Evolutionary conservation across 2,797 vertebrate genomes (phyloP), one percentile per base, ranked within the genome.

Genomic region (Anabacerthia variegaticeps): DNA sequence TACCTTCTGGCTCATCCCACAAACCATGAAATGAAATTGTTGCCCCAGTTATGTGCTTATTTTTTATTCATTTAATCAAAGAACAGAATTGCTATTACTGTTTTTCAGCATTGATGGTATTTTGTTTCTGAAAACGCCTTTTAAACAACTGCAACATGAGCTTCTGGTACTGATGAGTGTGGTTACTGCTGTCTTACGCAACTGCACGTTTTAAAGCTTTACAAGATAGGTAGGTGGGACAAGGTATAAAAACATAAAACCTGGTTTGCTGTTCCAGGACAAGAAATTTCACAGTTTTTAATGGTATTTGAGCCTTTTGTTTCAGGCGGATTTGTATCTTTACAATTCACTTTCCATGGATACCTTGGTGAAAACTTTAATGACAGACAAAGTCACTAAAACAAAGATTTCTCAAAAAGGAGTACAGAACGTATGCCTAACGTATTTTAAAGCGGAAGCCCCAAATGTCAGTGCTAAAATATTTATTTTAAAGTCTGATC

Each of bases 1-100:
- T 95, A 93, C 91, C 96, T 93, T 84, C 89, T 86, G 78, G 36
- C 88, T 95, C 91, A 84, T 48, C 56, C 86, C 77, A 44, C 65
- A 95, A 90, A 85, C 34, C 37, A 36, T 71, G 14, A 26, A n/a
- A 43, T 1, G 4, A 82, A 36, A 54, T 7, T 37, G 28, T 43
- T 48, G 26, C 41, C 82, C 37, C 91, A 80, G 48, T 44, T 56
- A 37, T 27, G 26, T 10, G 32, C 34, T 54, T 52, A 22, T 16
- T 67, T 77, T 78, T 48, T 8, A 55, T 82, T 65, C 11, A 26
- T 37, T 74, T 32, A 21, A 43, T 20, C 30, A 26, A 56, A 30
- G 49, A 74, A 72, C 39, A 16, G 36, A 65, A 48, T 21, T 32
- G 41, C 5, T 4, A 1, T 73, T 43, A 18, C 32, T 37, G 15